Evolutionary conservation across 2,888 invertebrate species (phyloP), one percentile per base, ranked within the genome.

Genomic region (Arrhopalites spinosus): DNA sequence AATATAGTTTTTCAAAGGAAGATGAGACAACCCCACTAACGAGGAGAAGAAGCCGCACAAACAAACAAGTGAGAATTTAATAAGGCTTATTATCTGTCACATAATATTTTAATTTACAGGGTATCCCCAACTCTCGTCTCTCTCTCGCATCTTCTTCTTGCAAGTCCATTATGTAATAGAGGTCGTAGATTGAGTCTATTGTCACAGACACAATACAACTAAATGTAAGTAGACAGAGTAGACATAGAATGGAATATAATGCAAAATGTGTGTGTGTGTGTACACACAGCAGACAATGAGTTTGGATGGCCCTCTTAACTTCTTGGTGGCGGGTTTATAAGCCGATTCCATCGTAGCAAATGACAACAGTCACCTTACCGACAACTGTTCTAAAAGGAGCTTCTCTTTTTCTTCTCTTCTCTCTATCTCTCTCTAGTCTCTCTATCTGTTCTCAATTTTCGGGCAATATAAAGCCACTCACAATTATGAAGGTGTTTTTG

Each of bases 71-170:
- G 29, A 50, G 53, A 23, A 23, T 68, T 59, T 74, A 75, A 70
- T 70, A 75, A 64, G 75, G 63, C 45, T 70, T 69, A 75, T 75
- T 75, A 75, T 70, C 75, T 75, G 75, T 75, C 75, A 75, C 69
- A 75, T 75, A 47, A 70, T 75, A 75, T 75, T 75, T 75, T 70
- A 75, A 70, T 75, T 75, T 75, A 75, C 75, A 68, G 27, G 68
- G 61, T 68, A 74, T 68, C 68, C 72, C 36, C 59, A 20, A 50
- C 17, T 36, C 36, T 36, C 36, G n/a, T 36, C 36, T 36, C 36
- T 36, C 36, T 36, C 36, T 36, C 36, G 3, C 36, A 3, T 36
- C 36, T 11, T 36, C 36, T 36, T 36, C 36, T 63, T 64, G 72
- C 45, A 29, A 68, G 53, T 59, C 30, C 30, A 68, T 74, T 74